Evolutionary conservation across 2,113 vertebrate species (phyloP).

Genomic region (Agelaius phoeniceus): DNA sequence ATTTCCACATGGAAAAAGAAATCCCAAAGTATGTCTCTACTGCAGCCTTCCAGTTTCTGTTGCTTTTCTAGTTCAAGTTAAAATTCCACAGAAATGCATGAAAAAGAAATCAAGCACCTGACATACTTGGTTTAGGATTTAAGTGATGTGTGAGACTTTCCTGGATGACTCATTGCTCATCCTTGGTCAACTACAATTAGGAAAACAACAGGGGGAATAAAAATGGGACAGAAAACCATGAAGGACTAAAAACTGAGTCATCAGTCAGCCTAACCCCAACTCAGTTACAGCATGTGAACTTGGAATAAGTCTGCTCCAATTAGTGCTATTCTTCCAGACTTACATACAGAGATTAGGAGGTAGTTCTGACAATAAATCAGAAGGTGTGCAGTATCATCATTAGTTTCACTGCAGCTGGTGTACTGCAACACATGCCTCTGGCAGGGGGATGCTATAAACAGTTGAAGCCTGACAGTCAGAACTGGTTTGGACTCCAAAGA

Average conservation of each 20-base stretch:
- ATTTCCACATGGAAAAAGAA: neutral
- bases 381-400: neutral
- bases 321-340: neutral
- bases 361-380: neutral
- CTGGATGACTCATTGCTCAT: neutral
- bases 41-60: neutral
- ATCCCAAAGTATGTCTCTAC: neutral
- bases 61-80: neutral
- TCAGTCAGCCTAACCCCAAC: neutral
- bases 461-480: neutral
- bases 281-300: neutral
- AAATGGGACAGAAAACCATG: neutral
- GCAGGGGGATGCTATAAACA: neutral
- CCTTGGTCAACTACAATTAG: neutral
- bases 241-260: neutral
- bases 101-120: slow-evolving; percentile 21
- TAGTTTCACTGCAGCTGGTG: neutral
- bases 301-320: neutral
- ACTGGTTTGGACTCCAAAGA: neutral
- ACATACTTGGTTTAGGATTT: neutral
- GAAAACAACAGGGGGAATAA: neutral
- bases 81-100: neutral
- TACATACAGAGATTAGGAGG: neutral
- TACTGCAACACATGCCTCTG: neutral
- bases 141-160: neutral